Percentiles rank a stretch among this genome's conserved stretches.
Conservation (phyloP, 2,113 vertebrate genomes). For the Cryptotis parvus region DNA sequence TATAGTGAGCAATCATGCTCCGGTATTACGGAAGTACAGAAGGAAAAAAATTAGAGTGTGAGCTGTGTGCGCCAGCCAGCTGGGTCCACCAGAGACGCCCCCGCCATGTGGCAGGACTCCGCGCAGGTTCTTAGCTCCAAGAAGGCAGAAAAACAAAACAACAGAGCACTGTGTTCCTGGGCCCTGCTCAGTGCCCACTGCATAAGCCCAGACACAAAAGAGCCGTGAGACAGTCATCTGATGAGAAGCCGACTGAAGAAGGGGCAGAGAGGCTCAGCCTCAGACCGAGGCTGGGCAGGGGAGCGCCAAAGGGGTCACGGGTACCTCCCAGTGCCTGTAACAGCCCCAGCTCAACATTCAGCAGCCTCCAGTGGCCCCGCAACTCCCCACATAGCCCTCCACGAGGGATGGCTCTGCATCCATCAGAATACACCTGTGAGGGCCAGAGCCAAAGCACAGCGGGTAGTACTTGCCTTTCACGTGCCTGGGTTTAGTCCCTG, state of each 20-base stretch:
- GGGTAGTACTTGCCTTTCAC: too few species aligned
- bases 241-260: constrained; percentile 39
- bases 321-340: accelerated
- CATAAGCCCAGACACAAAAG: constrained; percentile 14
- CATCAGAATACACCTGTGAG: not conserved
- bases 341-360: not conserved
- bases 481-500: too few species aligned
- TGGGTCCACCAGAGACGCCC: not conserved
- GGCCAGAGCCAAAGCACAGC: too few species aligned
- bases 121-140: constrained; percentile 15
- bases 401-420: not conserved
- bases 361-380: not conserved
- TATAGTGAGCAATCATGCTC: constrained; percentile 33
- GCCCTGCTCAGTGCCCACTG: not conserved
- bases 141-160: constrained; percentile 30
- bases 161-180: not conserved
- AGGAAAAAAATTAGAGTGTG: not conserved
- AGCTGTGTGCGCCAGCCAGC: not conserved
- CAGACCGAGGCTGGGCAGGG: not conserved
- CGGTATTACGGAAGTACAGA: constrained; percentile 34
- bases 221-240: constrained; percentile 3
- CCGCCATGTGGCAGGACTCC: not conserved
- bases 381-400: not conserved
- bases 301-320: too few species aligned
- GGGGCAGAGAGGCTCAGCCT: not conserved